Evolutionary conservation across 2,797 vertebrate genomes (phyloP), one percentile per base, ranked within the genome.

Genomic region (Oceanodroma leucorhoa): DNA sequence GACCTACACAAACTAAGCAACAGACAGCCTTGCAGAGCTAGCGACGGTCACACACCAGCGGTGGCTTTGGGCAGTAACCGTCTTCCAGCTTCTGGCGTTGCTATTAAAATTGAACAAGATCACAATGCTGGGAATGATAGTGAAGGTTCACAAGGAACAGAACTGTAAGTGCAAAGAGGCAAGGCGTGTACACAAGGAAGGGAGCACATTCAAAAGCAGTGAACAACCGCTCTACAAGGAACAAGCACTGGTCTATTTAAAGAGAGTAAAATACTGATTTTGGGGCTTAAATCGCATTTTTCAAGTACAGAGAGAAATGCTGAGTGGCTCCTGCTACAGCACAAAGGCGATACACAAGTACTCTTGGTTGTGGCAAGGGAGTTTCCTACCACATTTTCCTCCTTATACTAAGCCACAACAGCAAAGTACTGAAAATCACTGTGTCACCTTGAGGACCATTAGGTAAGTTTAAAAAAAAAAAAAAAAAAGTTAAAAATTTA

Each of bases 41-140:
- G 8, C 0, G 0, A 7, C 0, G 0, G 3, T 3, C 67, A 21
- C 55, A 4, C 3, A 0, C 30, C 71, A 40, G 5, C 11, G 4
- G 8, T 1, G 48, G 55, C 45, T n/a, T 0, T 12, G 14, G 34
- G 48, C 3, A 36, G 40, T 5, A 48, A 10, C 48, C 12, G 4
- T 1, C 66, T n/a, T 3, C 19, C 19, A 26, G 41, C 29, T 32
- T 14, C 45, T 29, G 30, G 4, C 5, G 5, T 14, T n/a, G 16
- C 19, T 10, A 12, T 4, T 9, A 7, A 0, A 14, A 22, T 0
- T 8, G 8, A 62, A 29, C 19, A 29, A 5, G 34, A 55, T 3
- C 38, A 14, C 23, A 22, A 3, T 1, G 23, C 32, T 6, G 20
- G 60, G 40, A 64, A 38, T 0, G 24, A 14, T 4, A 32, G 12